Percentiles rank a stretch among this genome's conserved stretches.
Evolutionary conservation across 2,888 invertebrate species (phyloP).

Genomic region (Troides helena): DNA sequence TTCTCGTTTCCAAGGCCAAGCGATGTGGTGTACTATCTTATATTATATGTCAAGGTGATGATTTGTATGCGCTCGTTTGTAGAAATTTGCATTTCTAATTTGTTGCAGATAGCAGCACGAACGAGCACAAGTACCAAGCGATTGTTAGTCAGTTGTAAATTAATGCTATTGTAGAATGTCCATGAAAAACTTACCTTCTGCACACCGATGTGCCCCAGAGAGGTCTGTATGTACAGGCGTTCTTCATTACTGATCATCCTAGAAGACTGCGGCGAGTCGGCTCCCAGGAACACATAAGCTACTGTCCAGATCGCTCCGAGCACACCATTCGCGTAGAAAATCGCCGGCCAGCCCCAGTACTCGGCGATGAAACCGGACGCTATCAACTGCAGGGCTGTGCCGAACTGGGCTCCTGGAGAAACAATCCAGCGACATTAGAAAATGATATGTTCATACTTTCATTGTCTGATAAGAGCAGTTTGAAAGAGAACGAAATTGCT

Average conservation of each 20-base stretch:
- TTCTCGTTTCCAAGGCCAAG: no score
- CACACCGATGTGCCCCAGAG: conserved; percentile 56
- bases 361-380: conserved; percentile 65
- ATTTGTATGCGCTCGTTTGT: no score
- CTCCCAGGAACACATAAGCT: conserved; percentile 80
- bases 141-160: no score
- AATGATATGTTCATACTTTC: no score
- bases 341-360: conserved; percentile 83
- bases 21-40: no score
- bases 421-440: background rate
- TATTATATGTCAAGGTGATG: no score
- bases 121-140: no score
- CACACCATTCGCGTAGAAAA: conserved; percentile 82
- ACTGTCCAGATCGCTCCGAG: conserved; percentile 78
- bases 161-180: no score
- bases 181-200: conserved; percentile 45
- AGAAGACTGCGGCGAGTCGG: conserved; percentile 81
- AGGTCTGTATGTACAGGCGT: conserved; percentile 82
- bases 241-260: conserved; percentile 83
- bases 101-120: no score
- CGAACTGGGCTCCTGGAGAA: conserved; percentile 75
- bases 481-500: no score
- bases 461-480: no score
- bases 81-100: no score
- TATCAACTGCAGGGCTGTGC: conserved; percentile 80